These are phyloP conservation scores for Podarcis lilfordi DNA, from an alignment of 2,797 vertebrate species.

Conservation along the genomic window DNA sequence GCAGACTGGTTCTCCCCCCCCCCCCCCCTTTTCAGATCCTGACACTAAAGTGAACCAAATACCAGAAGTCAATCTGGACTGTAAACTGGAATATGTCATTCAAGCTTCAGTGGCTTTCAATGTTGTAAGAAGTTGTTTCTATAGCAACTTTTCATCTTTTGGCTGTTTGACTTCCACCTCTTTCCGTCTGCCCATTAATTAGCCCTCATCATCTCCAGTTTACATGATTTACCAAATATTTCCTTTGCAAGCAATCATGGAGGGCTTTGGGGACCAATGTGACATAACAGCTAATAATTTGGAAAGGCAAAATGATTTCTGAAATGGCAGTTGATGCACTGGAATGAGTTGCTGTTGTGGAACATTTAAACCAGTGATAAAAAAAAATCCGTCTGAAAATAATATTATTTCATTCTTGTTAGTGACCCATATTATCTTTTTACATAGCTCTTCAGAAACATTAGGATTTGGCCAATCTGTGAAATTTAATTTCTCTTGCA, in stretches of 20 bases:
- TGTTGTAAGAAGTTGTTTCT: slow-evolving; percentile 36
- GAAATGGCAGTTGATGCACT: slow-evolving; percentile 30
- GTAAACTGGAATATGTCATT: slow-evolving; percentile 20
- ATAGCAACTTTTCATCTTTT: slow-evolving; percentile 36
- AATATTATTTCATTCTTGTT: slow-evolving; percentile 11
- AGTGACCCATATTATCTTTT: slow-evolving; percentile 3
- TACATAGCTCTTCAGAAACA: not conserved
- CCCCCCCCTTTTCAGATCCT: slow-evolving; percentile 21
- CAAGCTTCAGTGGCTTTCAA: slow-evolving; percentile 34
- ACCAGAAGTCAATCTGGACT: slow-evolving; percentile 32
- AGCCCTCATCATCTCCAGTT: slow-evolving; percentile 17
- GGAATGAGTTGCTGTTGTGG: slow-evolving; percentile 17
- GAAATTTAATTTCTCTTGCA: not conserved
- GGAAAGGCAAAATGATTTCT: slow-evolving; percentile 23
- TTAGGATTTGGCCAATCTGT: not conserved
- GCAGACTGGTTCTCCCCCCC: not conserved
- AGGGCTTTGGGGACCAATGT: slow-evolving; percentile 13
- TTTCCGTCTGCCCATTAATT: slow-evolving; percentile 5
- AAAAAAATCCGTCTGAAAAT: slow-evolving; percentile 1
- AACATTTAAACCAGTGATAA: not conserved
- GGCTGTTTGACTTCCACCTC: slow-evolving; percentile 38
- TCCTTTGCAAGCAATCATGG: slow-evolving; percentile 23
- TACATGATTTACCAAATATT: slow-evolving; percentile 13
- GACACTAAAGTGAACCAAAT: slow-evolving; percentile 48
- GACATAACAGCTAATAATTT: not conserved